Percentiles rank a stretch among this genome's conserved stretches.
Conservation (phyloP, 2,113 vertebrate genomes). For the Pelodiscus sinensis region DNA sequence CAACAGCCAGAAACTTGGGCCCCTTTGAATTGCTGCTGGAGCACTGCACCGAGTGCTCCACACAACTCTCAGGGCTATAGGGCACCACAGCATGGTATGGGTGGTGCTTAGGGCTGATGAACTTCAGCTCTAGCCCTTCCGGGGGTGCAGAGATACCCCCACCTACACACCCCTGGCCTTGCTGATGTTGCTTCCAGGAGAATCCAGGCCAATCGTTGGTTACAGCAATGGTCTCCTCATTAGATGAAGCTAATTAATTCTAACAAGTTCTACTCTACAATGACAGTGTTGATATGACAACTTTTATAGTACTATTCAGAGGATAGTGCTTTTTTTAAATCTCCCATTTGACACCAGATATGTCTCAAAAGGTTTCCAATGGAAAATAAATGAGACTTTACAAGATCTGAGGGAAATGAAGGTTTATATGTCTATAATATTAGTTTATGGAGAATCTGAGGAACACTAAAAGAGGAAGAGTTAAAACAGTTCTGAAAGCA, state of each 20-base stretch:
- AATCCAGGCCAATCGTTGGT: no score
- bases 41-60: no score
- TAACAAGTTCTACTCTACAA: background rate
- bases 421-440: background rate
- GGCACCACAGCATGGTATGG: no score
- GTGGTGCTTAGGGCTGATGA: no score
- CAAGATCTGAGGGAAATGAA: background rate
- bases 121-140: no score
- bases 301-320: background rate
- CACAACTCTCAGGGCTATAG: no score
- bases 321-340: background rate
- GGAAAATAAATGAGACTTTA: background rate
- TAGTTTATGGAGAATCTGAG: background rate
- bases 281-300: background rate
- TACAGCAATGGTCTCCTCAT: background rate
- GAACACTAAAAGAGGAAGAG: background rate
- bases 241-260: background rate
- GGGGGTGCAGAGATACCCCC: no score
- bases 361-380: constrained; percentile 1
- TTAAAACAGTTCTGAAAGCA: background rate
- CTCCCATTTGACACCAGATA: background rate
- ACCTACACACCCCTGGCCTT: no score
- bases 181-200: no score
- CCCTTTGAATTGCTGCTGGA: no score
- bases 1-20: no score